A percentile compares a stretch with the other conserved stretches of the same genome.
Evolutionary conservation across 2,113 vertebrate genomes (phyloP).

Genomic region (Chaetops frenatus): DNA sequence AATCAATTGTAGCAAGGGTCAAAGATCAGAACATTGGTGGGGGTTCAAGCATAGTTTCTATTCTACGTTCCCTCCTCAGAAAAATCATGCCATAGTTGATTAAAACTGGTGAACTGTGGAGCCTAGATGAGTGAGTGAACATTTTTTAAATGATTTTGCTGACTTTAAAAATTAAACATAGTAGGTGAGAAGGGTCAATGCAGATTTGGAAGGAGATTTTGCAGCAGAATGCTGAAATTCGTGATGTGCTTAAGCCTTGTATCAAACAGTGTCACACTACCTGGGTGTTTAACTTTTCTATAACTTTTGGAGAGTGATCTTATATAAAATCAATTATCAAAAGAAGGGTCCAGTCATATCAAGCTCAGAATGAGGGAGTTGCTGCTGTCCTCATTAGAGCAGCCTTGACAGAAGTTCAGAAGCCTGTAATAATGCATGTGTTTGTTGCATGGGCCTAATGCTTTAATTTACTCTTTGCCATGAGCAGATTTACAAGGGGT

Average conservation of each 20-base stretch:
- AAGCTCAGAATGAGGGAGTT: not conserved
- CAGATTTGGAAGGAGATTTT: not conserved
- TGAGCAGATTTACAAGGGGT: not conserved
- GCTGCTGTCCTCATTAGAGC: not conserved
- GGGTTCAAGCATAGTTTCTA: not conserved
- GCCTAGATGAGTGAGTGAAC: conserved; percentile 16
- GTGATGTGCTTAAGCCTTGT: not conserved
- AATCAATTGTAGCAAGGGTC: conserved; percentile 48
- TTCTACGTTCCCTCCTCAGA: not conserved
- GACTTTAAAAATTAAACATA: not conserved
- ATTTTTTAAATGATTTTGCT: not conserved
- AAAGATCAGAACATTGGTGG: conserved; percentile 29
- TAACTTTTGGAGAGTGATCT: not conserved
- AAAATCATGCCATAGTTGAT: not conserved
- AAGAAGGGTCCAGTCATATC: not conserved
- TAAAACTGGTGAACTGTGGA: not conserved
- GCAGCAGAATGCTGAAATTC: not conserved
- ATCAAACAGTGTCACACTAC: not conserved
- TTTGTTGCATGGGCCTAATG: not conserved
- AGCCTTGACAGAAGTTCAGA: not conserved
- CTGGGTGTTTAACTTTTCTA: not conserved
- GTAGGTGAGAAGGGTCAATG: not conserved
- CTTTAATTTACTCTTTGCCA: not conserved
- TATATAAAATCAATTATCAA: not conserved
- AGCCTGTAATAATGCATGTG: not conserved